A percentile compares a stretch with the other conserved stretches of the same genome.
Evolutionary conservation across 2,113 vertebrate species (phyloP).

Genomic region (Chamaea fasciata): DNA sequence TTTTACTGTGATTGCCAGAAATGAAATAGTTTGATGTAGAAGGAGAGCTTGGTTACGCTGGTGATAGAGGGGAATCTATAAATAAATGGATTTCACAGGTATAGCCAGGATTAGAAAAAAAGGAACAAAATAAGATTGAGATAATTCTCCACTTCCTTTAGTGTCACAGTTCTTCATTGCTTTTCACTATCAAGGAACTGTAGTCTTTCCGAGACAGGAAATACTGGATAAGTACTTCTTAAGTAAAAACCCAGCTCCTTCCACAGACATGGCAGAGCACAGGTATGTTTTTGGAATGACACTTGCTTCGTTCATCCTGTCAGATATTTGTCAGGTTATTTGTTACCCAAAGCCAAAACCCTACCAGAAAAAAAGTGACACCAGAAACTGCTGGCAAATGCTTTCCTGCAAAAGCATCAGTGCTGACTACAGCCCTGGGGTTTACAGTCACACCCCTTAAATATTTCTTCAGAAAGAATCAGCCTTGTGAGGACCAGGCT

Average conservation of each 20-base stretch:
- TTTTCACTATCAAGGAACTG: not conserved
- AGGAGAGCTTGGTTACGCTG: not conserved
- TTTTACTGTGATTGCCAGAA: not conserved
- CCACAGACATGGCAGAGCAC: not conserved
- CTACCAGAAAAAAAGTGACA: not conserved
- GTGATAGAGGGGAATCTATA: not conserved
- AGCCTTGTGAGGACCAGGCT: not conserved
- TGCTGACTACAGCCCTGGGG: not conserved
- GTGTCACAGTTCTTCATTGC: not conserved
- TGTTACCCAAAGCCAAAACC: not conserved
- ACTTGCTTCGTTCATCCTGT: not conserved
- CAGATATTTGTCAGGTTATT: not conserved
- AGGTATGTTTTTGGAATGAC: not conserved
- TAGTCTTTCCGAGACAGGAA: not conserved
- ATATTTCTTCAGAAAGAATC: not conserved
- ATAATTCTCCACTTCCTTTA: not conserved
- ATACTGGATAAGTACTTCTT: not conserved
- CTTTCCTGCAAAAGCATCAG: not conserved
- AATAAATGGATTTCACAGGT: slow-evolving; percentile 37
- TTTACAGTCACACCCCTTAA: not conserved
- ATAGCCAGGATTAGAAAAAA: not conserved
- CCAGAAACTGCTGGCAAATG: not conserved
- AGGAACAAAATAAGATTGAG: not conserved
- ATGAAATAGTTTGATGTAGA: not conserved
- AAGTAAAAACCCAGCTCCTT: not conserved